Conservation (phyloP, 2,888 invertebrate species). For the Pterobdella sp. region DNA sequence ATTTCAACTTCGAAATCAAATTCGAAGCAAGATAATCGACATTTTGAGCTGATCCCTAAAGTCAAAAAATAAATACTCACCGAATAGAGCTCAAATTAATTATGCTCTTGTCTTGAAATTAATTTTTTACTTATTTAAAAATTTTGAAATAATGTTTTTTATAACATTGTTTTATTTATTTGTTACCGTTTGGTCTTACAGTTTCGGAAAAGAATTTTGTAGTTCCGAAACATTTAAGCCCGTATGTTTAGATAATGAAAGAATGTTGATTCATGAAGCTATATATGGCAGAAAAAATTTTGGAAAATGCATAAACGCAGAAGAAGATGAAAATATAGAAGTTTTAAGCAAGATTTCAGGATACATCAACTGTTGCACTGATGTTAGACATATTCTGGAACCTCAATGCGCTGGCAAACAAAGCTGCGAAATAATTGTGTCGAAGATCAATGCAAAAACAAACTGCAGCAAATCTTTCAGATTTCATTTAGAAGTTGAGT, state of each 20-base stretch:
- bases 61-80: too few relatives aligned
- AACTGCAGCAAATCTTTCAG: slow-evolving; percentile 2
- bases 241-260: not conserved
- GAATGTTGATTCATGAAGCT: not conserved
- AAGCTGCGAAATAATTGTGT: slow-evolving; percentile 2
- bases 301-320: slow-evolving; percentile 15
- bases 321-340: too few relatives aligned
- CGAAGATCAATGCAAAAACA: slow-evolving; percentile 8
- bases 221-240: slow-evolving; percentile 13
- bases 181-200: too few relatives aligned
- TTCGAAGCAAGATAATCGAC: too few relatives aligned
- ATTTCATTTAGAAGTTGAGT: slow-evolving; percentile 10
- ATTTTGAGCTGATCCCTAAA: too few relatives aligned
- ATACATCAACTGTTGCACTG: slow-evolving; percentile 21
- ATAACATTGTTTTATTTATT: too few relatives aligned
- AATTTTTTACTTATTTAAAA: too few relatives aligned
- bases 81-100: too few relatives aligned
- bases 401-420: slow-evolving; percentile 14
- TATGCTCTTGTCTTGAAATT: too few relatives aligned
- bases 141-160: too few relatives aligned
- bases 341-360: too few relatives aligned
- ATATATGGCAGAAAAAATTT: slow-evolving; percentile 10
- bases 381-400: slow-evolving; percentile 24
- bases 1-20: too few relatives aligned
- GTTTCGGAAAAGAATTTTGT: slow-evolving; percentile 19